Base-by-base conservation (phyloP, 1,140 invertebrate species). In the Calephelis virginiensis region DNA sequence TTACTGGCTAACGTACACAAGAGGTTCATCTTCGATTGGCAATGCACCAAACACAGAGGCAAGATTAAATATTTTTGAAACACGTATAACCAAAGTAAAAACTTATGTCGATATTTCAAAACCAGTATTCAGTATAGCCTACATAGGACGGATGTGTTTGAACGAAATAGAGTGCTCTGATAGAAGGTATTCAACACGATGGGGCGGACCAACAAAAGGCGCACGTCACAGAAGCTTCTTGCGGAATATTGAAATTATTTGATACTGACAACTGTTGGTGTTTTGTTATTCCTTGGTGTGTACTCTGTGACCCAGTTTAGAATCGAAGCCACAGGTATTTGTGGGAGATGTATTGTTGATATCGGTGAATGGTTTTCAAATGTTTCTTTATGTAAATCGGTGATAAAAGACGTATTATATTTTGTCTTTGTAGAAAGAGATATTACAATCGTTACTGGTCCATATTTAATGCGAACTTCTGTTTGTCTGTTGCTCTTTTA, bases 211-310 rank as follows among this genome's bases (percentile, higher is more conserved):
- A 38, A 56, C 53, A 56, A 56, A 56, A 56, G 53, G 53, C 53
- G 8, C 40, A 43, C 49, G 50, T 67, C 60, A 56, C 60, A 63
- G 66, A 67, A 62, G 66, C 62, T 67, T 67, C 66, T 67, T 67
- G 66, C 56, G 66, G 66, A 67, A 67, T 67, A 67, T 67, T 67
- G 66, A 67, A 67, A 67, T 67, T 67, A 67, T 67, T 67, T 61
- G 66, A 63, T 56, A 49, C 38, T 63, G 60, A 67, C 53, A 56
- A 56, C 53, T 56, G 53, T 11, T 56, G 28, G 53, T 37, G 53
- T 56, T 56, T 56, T 56, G 53, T 56, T 56, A 56, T 56, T 56
- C 53, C 28, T 56, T 38, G 28, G 53, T 56, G 28, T 56, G 53
- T 56, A 56, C 53, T 37, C 53, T 56, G 53, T 56, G 53, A 56